These are phyloP conservation scores for Pseudorasbora parva DNA, from an alignment of 2,113 vertebrate genomes.

Conservation along the genomic window DNA sequence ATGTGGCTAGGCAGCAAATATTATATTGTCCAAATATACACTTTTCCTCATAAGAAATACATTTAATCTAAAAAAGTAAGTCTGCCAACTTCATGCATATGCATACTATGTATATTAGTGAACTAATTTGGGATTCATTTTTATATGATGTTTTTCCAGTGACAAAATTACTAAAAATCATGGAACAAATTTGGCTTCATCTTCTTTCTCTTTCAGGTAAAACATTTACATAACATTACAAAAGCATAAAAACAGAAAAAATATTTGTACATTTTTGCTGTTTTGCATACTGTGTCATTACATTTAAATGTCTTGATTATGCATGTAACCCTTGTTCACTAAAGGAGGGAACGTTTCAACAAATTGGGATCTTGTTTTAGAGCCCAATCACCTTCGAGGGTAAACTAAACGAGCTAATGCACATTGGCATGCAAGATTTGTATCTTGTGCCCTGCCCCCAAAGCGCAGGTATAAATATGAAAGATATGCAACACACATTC, in stretches of 20 bases:
- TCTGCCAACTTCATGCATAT: too few relatives aligned
- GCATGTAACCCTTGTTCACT: too few relatives aligned
- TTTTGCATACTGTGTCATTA: not conserved
- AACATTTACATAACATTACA: not conserved
- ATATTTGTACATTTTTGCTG: not conserved
- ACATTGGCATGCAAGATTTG: too few relatives aligned
- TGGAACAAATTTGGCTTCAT: not conserved
- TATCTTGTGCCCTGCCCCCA: too few relatives aligned
- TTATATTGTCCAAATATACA: not conserved
- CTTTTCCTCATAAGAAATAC: not conserved
- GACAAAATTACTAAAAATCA: not conserved
- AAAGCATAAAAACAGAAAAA: not conserved
- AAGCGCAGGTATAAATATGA: too few relatives aligned
- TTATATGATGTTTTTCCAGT: not conserved
- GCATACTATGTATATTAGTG: not conserved
- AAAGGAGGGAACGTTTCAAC: too few relatives aligned
- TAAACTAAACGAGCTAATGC: too few relatives aligned
- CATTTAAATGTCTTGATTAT: too few relatives aligned
- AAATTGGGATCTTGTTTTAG: too few relatives aligned
- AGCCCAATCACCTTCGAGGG: too few relatives aligned
- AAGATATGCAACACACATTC: too few relatives aligned
- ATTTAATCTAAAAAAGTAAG: not conserved
- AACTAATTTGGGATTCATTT: not conserved
- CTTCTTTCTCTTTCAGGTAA: slow-evolving; percentile 1
- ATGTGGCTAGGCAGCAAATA: not conserved